phyloP scores from a whole-genome alignment of 1,140 invertebrate genomes.

The Babylonia areolata region DNA sequence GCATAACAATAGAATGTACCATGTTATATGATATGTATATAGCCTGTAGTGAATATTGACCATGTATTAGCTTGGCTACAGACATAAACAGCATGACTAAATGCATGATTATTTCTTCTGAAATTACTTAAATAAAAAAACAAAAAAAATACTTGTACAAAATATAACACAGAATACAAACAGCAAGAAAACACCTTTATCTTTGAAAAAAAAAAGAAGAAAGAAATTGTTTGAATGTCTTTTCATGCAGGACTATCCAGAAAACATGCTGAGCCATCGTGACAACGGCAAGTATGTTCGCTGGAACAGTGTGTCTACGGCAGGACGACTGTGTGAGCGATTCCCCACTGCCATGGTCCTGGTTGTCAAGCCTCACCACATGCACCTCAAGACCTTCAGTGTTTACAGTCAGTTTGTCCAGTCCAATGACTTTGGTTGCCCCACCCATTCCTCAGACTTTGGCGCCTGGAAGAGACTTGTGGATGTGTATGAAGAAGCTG shows the following conservation, averaged over 20 bases:
- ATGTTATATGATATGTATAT: too few relatives aligned
- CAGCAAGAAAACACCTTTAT: too few relatives aligned
- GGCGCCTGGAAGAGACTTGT: conserved; percentile 78
- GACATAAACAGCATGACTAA: too few relatives aligned
- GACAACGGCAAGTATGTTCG: conserved; percentile 84
- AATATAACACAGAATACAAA: too few relatives aligned
- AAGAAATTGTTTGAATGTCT: too few relatives aligned
- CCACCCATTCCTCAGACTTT: conserved; percentile 75
- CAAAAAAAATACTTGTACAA: too few relatives aligned
- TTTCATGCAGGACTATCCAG: conserved; percentile 84
- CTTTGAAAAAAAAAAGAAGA: too few relatives aligned
- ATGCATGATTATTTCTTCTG: too few relatives aligned
- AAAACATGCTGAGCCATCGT: conserved; percentile 84
- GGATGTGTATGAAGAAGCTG: conserved; percentile 70
- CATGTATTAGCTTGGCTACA: too few relatives aligned
- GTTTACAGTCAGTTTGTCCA: conserved; percentile 92
- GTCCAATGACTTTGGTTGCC: conserved; percentile 83
- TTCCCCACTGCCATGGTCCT: conserved; percentile 85
- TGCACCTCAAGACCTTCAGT: conserved; percentile 88
- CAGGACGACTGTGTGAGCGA: conserved; percentile 80
- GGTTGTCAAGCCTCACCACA: conserved; percentile 85
- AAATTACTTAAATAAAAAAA: too few relatives aligned
- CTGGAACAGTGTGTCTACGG: conserved; percentile 87
- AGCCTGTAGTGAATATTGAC: too few relatives aligned
- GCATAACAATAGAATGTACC: too few relatives aligned